Percentiles rank a stretch among this genome's conserved stretches.
phyloP scores from a whole-genome alignment of 2,113 vertebrate genomes.

The Tyto alba region DNA sequence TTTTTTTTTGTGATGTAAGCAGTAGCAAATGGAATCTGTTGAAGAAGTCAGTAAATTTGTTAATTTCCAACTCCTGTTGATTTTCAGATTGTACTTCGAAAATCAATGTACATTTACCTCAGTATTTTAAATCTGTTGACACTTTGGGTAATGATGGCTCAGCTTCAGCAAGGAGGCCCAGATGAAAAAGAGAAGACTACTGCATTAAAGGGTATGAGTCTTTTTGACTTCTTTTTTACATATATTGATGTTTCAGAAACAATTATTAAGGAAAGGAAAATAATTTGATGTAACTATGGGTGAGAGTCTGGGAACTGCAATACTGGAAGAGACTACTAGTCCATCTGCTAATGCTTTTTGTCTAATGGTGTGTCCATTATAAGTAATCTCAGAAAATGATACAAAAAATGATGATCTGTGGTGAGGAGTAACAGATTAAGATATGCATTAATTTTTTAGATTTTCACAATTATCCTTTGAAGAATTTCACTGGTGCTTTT shows the following conservation, averaged over 20 bases:
- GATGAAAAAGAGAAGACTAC: slow-evolving; percentile 96
- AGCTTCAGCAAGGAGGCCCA: slow-evolving; percentile 81
- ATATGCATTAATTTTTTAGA: not conserved
- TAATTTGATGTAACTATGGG: not conserved
- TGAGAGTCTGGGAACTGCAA: not conserved
- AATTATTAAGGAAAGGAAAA: not conserved
- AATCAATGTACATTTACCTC: slow-evolving; percentile 78
- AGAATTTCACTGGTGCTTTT: not conserved
- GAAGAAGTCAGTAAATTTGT: not conserved
- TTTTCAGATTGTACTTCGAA: slow-evolving; percentile 69
- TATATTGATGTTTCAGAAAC: not conserved
- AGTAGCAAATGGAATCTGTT: not conserved
- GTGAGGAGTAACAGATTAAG: not conserved
- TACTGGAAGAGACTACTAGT: not conserved
- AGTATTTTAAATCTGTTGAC: slow-evolving; percentile 70
- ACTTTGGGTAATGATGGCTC: slow-evolving; percentile 86
- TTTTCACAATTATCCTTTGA: not conserved
- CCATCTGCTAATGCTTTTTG: not conserved
- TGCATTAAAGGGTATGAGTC: slow-evolving; percentile 86
- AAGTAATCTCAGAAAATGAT: not conserved
- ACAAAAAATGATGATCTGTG: not conserved
- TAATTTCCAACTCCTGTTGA: slow-evolving; percentile 61
- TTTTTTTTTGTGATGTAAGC: not conserved
- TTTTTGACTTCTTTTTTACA: not conserved
- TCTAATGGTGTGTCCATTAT: not conserved